Evolutionary conservation across 2,888 invertebrate species (phyloP), one percentile per base, ranked within the genome.

Genomic region (Scrobipalpa costella): DNA sequence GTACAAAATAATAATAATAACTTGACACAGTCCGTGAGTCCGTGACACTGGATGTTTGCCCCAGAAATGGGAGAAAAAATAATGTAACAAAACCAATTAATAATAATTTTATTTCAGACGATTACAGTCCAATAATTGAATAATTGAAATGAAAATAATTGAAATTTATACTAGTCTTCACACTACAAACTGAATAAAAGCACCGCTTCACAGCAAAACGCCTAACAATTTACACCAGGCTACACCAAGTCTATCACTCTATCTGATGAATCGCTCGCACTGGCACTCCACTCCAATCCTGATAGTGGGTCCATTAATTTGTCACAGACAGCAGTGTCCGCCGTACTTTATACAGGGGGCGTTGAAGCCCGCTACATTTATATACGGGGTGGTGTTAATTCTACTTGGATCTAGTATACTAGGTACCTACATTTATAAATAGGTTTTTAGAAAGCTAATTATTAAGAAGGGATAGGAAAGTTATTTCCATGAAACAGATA

Each of bases 271-370:
- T 27, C 62, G 61, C 65, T 58, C 9, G 27, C 21, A 58, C 40
- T 63, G 57, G 5, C 19, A 17, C 61, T 58, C 0, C 38, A 40
- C 65, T 49, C 44, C 40, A 49, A 27, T 50, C 27, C 33, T 60
- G 61, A 61, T 65, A 65, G 65, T 63, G 55, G 27, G 61, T 62
- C 62, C 66, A 64, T 63, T 63, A 64, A 66, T 66, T 66, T 64
- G 64, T 64, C 64, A 63, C 61, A 47, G 64, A 52, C 67, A 61
- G 64, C 44, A 55, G 52, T 58, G 64, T 57, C 64, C 64, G 64
- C 63, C 60, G 57, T 62, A 63, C 66, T 66, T 64, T 57, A 63
- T 66, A 64, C 63, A 57, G 38, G 21, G 13, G 50, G 27, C 36
- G 52, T 62, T 50, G 7, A 19, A 50, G 33, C 33, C 33, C 7